Base-by-base conservation (phyloP, 2,113 vertebrate genomes). In the Opisthocomus hoazin region DNA sequence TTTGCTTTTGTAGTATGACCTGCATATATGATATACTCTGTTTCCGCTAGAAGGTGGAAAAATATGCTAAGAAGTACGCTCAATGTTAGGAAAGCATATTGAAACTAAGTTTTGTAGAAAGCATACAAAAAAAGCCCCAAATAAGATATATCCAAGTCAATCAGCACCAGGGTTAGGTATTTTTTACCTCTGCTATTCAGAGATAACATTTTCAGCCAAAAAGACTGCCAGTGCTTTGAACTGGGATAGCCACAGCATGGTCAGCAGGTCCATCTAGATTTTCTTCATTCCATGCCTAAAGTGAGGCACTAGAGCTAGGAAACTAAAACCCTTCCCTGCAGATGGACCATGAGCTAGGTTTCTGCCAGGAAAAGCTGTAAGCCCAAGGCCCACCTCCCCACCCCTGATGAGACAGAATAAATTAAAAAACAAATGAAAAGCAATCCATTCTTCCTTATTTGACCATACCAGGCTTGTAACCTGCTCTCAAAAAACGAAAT, bases 101-200 rank as follows among this genome's bases (percentile, higher is more conserved):
- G 15, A 81, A 87, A 82, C 14, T 37, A 46, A 73, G 12, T 53
- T 56, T 45, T 4, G 15, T 50, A 21, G 81, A 77, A 78, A 30
- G 13, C 48, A 41, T n/a, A 45, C 41, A 0, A 30, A 36, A 48
- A 56, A 32, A 9, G 1, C 0, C 2, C 3, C 10, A 60, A 26
- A 78, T 41, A 77, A 26, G 46, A 39, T 29, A 51, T 10, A 3
- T 39, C 24, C 1, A 2, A 43, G 11, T 56, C 43, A 81, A 18
- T 56, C 34, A 81, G 48, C 3, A 10, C 8, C 14, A 48, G 16
- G 6, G 22, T 15, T 53, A 27, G 12, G 7, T 3, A 9, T 53
- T 71, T 65, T 57, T 39, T 27, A 84, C 8, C 48, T 91, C 63
- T 89, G 43, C 27, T 84, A 19, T 19, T 81, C 36, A 91, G 39